Evolutionary conservation across 2,888 invertebrate species (phyloP), one percentile per base, ranked within the genome.

Genomic region (Caenorhabditis sinica): DNA sequence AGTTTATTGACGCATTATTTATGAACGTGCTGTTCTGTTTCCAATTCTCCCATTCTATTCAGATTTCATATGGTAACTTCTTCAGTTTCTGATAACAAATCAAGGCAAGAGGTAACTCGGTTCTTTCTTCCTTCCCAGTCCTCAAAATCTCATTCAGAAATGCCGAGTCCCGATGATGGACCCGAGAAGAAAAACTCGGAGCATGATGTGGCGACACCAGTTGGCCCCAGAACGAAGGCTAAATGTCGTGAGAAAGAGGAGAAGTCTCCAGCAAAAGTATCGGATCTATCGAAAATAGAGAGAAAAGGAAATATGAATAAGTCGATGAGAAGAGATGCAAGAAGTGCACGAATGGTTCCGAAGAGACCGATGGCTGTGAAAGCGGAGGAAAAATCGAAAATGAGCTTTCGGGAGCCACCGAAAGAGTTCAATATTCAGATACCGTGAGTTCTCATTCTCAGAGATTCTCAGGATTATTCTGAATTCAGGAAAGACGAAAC

Each of bases 401-500:
- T 40, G 20, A 63, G 74, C 36, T n/a, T 53, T 23, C 49, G 17
- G 8, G 56, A 72, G 25, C 23, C 30, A 33, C 36, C 56, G 20
- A 25, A 20, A 15, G 28, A 23, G 9, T 45, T 63, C 17, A 49
- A 33, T 30, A 33, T 73, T 51, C 51, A 49, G 20, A 17, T 25
- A 23, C 36, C 73, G 73, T 73, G 11, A 63, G 73, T 72, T 43
- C 25, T 49, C 17, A 17, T 13, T n/a, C n/a, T n/a, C n/a, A n/a
- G n/a, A n/a, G 17, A 45, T 15, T n/a, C 49, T 20, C 5, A 20
- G 20, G 5, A 20, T 20, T 49, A 2, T 8, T n/a, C 6, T 0
- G 17, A 43, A 61, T 66, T 36, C 49, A 76, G 76, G n/a, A 76
- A 76, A 68, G 76, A 76, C 45, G 76, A 76, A 68, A 15, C 58